phyloP scores from a whole-genome alignment of 2,113 vertebrate species.

The Menura novaehollandiae region DNA sequence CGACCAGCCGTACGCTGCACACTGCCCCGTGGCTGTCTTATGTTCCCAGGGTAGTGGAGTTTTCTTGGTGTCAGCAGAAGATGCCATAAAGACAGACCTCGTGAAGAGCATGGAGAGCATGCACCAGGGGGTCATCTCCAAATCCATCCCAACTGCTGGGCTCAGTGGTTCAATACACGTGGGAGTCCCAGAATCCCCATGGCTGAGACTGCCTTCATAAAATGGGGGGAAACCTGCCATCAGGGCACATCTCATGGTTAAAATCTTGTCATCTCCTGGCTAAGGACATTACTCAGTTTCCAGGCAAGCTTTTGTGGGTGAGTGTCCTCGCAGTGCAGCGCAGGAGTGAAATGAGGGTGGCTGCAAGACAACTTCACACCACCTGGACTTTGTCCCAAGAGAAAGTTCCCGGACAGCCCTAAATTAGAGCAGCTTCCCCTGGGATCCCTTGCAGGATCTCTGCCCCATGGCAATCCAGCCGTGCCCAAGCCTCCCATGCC shows the following conservation, averaged over 20 bases:
- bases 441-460: background rate
- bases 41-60: background rate
- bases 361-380: background rate
- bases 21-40: background rate
- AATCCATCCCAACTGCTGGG: background rate
- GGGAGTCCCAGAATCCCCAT: background rate
- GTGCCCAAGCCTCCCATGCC: background rate
- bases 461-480: background rate
- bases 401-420: background rate
- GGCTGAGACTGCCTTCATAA: background rate
- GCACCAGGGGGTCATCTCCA: background rate
- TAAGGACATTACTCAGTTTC: background rate
- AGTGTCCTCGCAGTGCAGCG: background rate
- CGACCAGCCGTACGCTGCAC: accelerated
- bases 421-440: background rate
- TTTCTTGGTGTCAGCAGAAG: background rate
- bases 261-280: background rate
- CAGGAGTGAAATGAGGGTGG: background rate
- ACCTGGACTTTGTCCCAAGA: background rate
- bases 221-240: background rate
- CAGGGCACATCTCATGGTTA: background rate
- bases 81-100: background rate
- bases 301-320: background rate
- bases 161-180: background rate
- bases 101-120: background rate